These are phyloP conservation scores for Eudasyphora cyanicolor DNA, from an alignment of 2,888 invertebrate species.

Conservation along the genomic window DNA sequence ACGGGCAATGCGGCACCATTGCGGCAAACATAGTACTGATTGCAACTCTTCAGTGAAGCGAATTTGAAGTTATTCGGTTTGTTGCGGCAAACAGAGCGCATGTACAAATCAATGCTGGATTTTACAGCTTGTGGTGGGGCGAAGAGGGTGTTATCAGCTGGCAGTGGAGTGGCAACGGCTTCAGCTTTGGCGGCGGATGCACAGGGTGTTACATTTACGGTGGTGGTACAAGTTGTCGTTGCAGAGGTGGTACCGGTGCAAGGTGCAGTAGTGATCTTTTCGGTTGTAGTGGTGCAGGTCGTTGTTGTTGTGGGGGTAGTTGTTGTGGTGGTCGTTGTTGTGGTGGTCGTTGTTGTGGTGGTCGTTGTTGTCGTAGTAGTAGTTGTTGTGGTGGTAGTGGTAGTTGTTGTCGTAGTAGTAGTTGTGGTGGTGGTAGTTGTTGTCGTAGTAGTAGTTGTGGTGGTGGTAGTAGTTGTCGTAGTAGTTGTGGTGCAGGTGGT, in stretches of 20 bases:
- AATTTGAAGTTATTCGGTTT: slow-evolving; percentile 74
- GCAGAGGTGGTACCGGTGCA: slow-evolving; percentile 14
- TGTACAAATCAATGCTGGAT: slow-evolving; percentile 67
- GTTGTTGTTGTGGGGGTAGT: not conserved
- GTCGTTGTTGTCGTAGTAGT: not conserved
- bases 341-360: not conserved
- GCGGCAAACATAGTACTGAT: slow-evolving; percentile 73
- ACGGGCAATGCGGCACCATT: slow-evolving; percentile 69
- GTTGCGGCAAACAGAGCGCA: slow-evolving; percentile 69
- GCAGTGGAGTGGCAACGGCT: not conserved
- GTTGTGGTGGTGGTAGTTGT: slow-evolving; percentile 31
- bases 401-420: slow-evolving; percentile 32
- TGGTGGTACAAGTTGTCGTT: not conserved
- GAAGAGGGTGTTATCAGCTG: too few relatives aligned
- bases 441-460: too few relatives aligned
- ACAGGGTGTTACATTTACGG: not conserved
- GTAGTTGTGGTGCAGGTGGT: not conserved
- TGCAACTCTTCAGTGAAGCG: slow-evolving; percentile 73
- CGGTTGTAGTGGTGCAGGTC: not conserved
- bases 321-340: not conserved
- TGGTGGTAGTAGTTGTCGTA: too few relatives aligned
- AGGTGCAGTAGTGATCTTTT: slow-evolving; percentile 5
- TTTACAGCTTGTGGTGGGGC: slow-evolving; percentile 46
- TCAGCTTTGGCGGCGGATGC: not conserved
- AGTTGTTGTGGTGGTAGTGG: not conserved